Conservation (phyloP, 2,888 invertebrate genomes). For the Tenthredo mesomela region DNA sequence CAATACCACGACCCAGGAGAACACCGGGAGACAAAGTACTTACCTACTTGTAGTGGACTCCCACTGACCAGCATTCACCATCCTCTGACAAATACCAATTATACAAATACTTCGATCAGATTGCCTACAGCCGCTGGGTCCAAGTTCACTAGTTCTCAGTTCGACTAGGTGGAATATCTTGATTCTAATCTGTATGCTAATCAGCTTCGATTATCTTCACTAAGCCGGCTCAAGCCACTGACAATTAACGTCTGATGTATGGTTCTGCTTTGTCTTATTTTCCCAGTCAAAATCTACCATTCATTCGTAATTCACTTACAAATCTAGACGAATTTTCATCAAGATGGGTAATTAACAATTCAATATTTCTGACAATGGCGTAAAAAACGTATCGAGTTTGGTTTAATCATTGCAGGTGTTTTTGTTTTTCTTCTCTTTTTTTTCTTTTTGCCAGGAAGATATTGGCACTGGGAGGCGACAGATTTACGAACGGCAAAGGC, state of each 20-base stretch:
- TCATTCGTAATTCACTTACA: no score
- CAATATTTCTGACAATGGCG: neutral
- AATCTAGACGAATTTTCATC: no score
- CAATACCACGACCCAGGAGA: neutral
- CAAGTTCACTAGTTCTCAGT: neutral
- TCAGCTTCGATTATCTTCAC: neutral
- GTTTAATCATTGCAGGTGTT: neutral
- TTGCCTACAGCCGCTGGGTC: neutral
- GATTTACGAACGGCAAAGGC: slow-evolving; percentile 28
- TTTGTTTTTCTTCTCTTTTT: neutral
- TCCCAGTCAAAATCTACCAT: neutral
- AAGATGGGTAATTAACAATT: neutral
- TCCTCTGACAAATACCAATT: slow-evolving; percentile 23
- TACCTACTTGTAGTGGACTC: neutral
- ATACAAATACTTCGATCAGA: neutral
- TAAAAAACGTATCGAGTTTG: neutral
- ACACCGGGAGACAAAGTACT: neutral
- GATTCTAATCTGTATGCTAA: slow-evolving; percentile 45
- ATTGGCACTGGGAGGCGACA: slow-evolving; percentile 10
- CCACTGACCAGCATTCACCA: slow-evolving; percentile 14
- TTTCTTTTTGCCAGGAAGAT: neutral
- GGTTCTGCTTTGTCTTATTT: neutral
- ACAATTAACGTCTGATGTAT: neutral
- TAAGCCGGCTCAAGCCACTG: neutral
- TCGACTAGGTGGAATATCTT: neutral